A percentile compares a stretch with the other conserved stretches of the same genome.
Conservation (phyloP, 2,113 vertebrate genomes). For the Piaya cayana region DNA sequence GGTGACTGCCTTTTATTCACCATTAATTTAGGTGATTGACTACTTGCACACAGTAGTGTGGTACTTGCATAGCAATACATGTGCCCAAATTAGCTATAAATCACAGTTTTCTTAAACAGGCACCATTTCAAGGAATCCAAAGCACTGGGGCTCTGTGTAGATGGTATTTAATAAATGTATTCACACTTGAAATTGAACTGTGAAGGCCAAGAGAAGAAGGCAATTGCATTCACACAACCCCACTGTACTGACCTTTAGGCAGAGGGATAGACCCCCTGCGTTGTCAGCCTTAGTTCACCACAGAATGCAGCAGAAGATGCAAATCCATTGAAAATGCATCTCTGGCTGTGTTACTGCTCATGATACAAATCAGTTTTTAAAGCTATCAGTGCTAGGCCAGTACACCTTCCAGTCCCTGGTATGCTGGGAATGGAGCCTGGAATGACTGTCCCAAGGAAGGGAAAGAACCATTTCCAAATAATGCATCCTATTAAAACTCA, state of each 20-base stretch:
- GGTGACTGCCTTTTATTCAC: background rate
- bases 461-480: background rate
- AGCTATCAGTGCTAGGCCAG: background rate
- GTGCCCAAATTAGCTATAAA: background rate
- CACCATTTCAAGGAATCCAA: background rate
- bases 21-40: background rate
- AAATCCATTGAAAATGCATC: background rate
- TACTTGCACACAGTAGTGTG: background rate
- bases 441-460: background rate
- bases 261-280: background rate
- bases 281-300: background rate
- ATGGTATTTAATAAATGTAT: background rate
- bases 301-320: background rate
- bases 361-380: background rate
- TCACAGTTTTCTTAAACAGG: background rate
- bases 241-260: background rate
- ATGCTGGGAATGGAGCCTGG: background rate
- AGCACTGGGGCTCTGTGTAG: background rate
- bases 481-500: background rate
- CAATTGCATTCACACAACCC: background rate
- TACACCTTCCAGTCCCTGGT: background rate
- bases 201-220: background rate
- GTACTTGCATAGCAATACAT: background rate
- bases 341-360: background rate
- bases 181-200: background rate